Conservation (phyloP, 2,113 vertebrate species). For the Suricata suricatta region DNA sequence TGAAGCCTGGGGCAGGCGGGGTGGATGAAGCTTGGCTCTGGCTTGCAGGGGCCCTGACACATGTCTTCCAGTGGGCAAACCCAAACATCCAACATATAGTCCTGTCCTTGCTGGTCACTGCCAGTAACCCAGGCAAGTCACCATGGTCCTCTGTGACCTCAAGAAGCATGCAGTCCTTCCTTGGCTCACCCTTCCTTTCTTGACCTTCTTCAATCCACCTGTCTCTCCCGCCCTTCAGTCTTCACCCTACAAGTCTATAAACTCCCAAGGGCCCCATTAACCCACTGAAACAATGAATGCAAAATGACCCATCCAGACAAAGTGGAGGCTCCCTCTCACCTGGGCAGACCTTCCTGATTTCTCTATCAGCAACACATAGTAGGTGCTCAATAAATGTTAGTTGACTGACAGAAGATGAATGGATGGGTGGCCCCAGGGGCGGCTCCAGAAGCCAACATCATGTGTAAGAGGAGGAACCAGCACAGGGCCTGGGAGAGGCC, state of each 20-base stretch:
- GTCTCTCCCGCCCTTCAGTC: neutral
- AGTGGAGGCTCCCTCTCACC: neutral
- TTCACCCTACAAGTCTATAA: neutral
- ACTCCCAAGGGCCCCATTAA: neutral
- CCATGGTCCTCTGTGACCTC: neutral
- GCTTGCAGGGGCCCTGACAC: too few species aligned
- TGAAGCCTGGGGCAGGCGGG: neutral
- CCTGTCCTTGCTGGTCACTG: neutral
- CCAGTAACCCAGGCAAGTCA: rapidly evolving
- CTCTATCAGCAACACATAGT: neutral
- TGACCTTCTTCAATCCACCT: neutral
- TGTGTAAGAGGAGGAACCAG: neutral
- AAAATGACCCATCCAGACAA: rapidly evolving
- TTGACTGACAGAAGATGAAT: neutral
- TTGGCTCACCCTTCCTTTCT: neutral
- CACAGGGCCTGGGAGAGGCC: neutral
- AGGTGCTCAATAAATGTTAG: neutral
- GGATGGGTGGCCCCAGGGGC: neutral
- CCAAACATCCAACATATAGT: neutral
- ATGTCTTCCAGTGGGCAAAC: neutral
- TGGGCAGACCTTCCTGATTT: neutral
- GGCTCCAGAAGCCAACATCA: neutral
- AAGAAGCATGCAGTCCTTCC: neutral
- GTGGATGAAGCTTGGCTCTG: neutral
- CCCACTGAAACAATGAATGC: neutral